Base-by-base conservation (phyloP, 2,113 vertebrate genomes). In the Sporophila hypoxantha region DNA sequence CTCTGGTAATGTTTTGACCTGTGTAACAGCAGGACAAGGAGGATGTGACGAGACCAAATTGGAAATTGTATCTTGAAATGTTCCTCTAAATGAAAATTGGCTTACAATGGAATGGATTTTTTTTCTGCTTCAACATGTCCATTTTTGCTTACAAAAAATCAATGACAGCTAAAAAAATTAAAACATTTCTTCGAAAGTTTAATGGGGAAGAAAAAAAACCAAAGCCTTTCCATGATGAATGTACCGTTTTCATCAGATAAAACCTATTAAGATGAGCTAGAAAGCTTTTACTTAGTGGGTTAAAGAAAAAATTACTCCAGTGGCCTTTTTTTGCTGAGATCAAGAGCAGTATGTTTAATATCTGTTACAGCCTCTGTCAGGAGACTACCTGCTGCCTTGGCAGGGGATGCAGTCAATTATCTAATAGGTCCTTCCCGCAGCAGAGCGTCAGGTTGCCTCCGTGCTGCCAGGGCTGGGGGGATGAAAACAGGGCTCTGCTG, bases 251-350 rank as follows among this genome's bases (percentile, higher is more conserved):
- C 77, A 86, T 92, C 94, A 88, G 94, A 95, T 91, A 94, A 93
- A 94, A 86, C 62, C 85, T 84, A 92, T 92, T 94, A 85, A 88
- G 93, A 94, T 74, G 46, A 86, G 88, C 88, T 86, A 88, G 86
- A 95, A 91, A 89, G 90, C 88, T 93, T 95, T 95, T 92, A 95
- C 92, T 94, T 94, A 91, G 69, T 0, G 3, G 77, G 87, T 92
- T 92, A 91, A 93, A 89, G 93, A 88, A 85, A 78, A 88, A 90
- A 52, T 67, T 56, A 87, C 74, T 93, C 85, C 85, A 69, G 91
- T 82, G 85, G 89, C 90, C 89, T 76, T 84, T 82, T 88, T 92
- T 88, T 88, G 59, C 88, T 92, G 89, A 93, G 76, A 92, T 89
- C 79, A 91, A 89, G 86, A 91, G 76, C 79, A 73, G 91, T 76